Evolutionary conservation across 2,113 vertebrate species (phyloP).

Genomic region (Odontesthes bonariensis): DNA sequence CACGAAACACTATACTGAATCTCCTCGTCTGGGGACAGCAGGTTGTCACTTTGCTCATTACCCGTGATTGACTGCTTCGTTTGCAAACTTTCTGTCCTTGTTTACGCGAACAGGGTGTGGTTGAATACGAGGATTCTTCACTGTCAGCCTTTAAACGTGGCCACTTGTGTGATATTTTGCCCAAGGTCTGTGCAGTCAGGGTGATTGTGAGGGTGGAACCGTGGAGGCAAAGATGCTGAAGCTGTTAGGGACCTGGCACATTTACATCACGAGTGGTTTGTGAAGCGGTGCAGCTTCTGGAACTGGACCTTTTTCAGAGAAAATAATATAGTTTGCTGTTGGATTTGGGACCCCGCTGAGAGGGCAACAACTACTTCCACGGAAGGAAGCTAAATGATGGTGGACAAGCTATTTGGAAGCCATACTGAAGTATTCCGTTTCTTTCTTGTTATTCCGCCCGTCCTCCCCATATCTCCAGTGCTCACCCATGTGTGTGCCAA

Average conservation of each 20-base stretch:
- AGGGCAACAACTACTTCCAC: neutral
- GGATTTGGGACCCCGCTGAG: neutral
- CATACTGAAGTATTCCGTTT: neutral
- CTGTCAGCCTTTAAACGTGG: too few species aligned
- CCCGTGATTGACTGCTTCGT: too few species aligned
- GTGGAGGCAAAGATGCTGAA: neutral
- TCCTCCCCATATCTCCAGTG: conserved; percentile 15
- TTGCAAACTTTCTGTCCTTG: neutral
- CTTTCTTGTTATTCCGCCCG: conserved; percentile 2
- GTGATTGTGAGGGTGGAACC: neutral
- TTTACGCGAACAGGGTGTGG: neutral
- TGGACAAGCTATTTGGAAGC: neutral
- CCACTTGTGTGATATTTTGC: neutral
- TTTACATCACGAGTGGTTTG: neutral
- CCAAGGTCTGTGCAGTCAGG: neutral
- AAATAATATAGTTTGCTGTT: neutral
- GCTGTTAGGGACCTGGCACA: conserved; percentile 4
- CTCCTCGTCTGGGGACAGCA: neutral
- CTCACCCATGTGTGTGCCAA: conserved; percentile 73
- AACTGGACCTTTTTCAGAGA: neutral
- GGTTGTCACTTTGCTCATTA: too few species aligned
- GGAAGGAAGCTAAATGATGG: neutral
- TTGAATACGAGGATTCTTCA: too few species aligned
- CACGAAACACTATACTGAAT: neutral
- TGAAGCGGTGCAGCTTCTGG: neutral